Evolutionary conservation across 2,888 invertebrate species (phyloP), one percentile per base, ranked within the genome.

Genomic region (Macrosoma leucophasiata): DNA sequence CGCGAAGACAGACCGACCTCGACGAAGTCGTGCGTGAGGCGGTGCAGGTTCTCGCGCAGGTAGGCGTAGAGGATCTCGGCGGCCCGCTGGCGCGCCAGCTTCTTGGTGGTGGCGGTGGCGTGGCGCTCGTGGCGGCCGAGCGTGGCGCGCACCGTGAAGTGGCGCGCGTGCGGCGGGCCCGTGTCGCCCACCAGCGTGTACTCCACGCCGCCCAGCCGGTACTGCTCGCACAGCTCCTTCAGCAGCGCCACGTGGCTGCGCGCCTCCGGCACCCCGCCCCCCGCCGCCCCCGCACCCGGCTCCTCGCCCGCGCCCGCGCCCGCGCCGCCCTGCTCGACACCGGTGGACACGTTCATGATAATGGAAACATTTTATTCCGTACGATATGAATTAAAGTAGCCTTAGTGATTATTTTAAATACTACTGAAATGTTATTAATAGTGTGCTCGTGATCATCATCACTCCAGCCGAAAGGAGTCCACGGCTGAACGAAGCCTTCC

Each of bases 91-190:
- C 89, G 87, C 5, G 91, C 90, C 40, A 85, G 81, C 60, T 89
- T 89, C 62, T 91, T 91, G 33, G 89, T 90, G 48, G 81, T 81
- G 26, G 87, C 84, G 14, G 84, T 81, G 36, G 87, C 88, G 45
- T 64, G 55, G 34, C 89, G 88, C 47, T 52, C 58, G 56, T 88
- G 85, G 22, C 72, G 73, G 13, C 85, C 85, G 11, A 90, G 74
- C 38, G 57, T 50, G 52, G 88, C 89, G 39, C 84, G 70, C 44
- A 87, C 64, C 0, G 89, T 89, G 64, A 91, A 91, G 45, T 85
- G 75, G 48, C 88, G 86, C 33, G 81, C 77, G 73, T 91, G 91
- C 20, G 91, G 86, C 10, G 90, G 90, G 23, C 91, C 91, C 45
- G 88, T 84, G 63, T 89, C 90, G 9, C 86, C 84, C 39, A 88